Conservation (phyloP, 2,113 vertebrate species). For the Petromus typicus region DNA sequence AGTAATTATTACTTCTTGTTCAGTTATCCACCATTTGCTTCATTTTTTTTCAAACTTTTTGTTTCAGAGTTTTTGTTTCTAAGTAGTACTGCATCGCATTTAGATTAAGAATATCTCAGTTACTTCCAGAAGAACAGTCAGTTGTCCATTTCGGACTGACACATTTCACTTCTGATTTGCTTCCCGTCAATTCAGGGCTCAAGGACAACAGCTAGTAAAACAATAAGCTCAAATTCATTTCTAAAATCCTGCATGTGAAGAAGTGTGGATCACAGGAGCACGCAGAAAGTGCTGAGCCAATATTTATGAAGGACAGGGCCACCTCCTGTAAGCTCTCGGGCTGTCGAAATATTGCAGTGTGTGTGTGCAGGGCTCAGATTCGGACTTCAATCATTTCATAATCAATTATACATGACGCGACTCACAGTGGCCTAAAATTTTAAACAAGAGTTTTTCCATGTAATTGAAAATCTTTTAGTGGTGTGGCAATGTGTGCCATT, state of each 20-base stretch:
- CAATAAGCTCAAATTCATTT: slow-evolving; percentile 12
- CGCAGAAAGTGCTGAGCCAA: slow-evolving; percentile 37
- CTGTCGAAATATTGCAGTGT: slow-evolving; percentile 43
- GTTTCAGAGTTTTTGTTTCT: not conserved
- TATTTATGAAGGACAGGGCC: slow-evolving; percentile 34
- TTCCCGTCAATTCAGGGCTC: not conserved
- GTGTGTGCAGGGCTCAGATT: not conserved
- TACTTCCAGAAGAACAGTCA: not conserved
- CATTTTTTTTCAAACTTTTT: not conserved
- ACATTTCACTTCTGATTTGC: slow-evolving; percentile 16
- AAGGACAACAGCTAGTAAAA: not conserved
- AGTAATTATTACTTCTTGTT: not conserved
- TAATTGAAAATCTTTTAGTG: slow-evolving; percentile 35
- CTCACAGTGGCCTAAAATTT: slow-evolving; percentile 29
- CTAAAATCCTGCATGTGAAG: not conserved
- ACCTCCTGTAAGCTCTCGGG: slow-evolving; percentile 11
- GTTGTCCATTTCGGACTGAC: not conserved
- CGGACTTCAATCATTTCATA: slow-evolving; percentile 42
- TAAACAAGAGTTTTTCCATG: slow-evolving; percentile 11
- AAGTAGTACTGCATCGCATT: not conserved
- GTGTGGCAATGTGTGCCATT: not conserved
- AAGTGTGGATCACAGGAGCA: not conserved
- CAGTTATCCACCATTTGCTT: not conserved
- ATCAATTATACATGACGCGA: slow-evolving; percentile 58
- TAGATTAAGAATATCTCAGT: not conserved